Evolutionary conservation across 64 coral and sea anemone genomes (phyloP).

Genomic region (Acropora tenuis): DNA sequence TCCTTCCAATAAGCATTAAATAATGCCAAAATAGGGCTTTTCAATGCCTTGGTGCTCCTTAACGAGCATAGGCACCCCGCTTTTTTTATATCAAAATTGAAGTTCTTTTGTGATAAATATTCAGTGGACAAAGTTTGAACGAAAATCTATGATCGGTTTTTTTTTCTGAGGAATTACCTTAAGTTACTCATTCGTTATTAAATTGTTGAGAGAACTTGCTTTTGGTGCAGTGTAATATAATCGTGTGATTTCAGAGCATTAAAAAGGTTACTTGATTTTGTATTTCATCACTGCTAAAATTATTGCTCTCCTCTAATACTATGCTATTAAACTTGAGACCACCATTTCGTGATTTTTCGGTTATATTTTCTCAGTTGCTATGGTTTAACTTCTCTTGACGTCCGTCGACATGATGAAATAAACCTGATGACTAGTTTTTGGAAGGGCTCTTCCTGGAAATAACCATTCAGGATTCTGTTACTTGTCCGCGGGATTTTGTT

Average conservation of each 20-base stretch:
- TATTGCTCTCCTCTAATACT: constrained; percentile 2
- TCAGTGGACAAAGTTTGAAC: too few species aligned
- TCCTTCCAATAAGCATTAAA: too few species aligned
- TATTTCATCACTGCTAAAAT: constrained; percentile 10
- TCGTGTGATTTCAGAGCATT: background rate
- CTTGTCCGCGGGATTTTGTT: background rate
- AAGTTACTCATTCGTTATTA: background rate
- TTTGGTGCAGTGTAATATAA: background rate
- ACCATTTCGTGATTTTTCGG: background rate
- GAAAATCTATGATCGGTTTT: too few species aligned
- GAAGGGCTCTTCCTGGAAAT: constrained; percentile 8
- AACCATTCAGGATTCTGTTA: background rate
- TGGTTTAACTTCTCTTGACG: constrained; percentile 1
- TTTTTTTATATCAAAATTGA: too few species aligned
- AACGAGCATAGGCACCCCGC: too few species aligned
- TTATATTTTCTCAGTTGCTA: background rate
- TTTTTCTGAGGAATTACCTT: too few species aligned
- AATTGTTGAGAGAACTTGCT: background rate
- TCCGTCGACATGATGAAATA: background rate
- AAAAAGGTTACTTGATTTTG: background rate
- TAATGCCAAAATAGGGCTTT: too few species aligned
- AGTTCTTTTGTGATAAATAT: too few species aligned
- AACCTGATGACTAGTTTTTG: background rate
- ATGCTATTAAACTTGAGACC: constrained; percentile 13
- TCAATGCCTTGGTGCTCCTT: too few species aligned